Evolutionary conservation across 2,888 invertebrate genomes (phyloP).

Genomic region (Drosophila suboccidentalis): DNA sequence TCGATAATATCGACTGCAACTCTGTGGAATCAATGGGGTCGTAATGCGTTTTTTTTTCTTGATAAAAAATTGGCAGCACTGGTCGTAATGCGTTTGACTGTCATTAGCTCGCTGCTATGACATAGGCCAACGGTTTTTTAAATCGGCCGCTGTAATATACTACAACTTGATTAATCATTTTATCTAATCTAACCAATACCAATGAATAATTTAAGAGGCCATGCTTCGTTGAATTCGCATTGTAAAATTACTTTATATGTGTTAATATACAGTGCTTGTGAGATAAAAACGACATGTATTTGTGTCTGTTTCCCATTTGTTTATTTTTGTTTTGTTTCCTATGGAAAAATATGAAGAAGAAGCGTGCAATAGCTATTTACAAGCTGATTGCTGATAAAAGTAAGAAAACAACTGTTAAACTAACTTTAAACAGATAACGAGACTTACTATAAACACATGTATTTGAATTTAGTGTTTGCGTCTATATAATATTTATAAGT

Average conservation of each 20-base stretch:
- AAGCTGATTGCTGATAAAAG: constrained; percentile 40
- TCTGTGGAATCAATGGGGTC: not conserved
- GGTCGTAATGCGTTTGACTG: not conserved
- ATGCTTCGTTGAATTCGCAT: not conserved
- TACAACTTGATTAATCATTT: not conserved
- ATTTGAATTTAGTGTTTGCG: constrained; percentile 8
- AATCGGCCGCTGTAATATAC: not conserved
- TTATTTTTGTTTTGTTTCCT: constrained; percentile 12
- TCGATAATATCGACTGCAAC: constrained; percentile 15
- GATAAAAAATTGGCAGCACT: too few species aligned
- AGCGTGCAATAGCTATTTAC: constrained; percentile 17
- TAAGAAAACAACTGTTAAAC: constrained; percentile 12
- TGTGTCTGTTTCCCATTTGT: not conserved
- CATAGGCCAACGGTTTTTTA: constrained; percentile 28
- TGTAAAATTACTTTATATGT: not conserved
- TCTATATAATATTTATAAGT: constrained; percentile 50
- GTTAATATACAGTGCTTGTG: not conserved
- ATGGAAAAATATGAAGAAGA: constrained; percentile 8
- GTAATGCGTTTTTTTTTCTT: not conserved
- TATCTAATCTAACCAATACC: constrained; percentile 35
- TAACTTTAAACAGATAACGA: constrained; percentile 32
- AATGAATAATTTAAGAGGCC: constrained; percentile 8
- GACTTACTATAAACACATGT: constrained; percentile 11
- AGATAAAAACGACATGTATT: constrained; percentile 5
- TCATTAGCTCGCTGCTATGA: constrained; percentile 14